Evolutionary conservation across 2,888 invertebrate species (phyloP).

Genomic region (Calameuta pallipes): DNA sequence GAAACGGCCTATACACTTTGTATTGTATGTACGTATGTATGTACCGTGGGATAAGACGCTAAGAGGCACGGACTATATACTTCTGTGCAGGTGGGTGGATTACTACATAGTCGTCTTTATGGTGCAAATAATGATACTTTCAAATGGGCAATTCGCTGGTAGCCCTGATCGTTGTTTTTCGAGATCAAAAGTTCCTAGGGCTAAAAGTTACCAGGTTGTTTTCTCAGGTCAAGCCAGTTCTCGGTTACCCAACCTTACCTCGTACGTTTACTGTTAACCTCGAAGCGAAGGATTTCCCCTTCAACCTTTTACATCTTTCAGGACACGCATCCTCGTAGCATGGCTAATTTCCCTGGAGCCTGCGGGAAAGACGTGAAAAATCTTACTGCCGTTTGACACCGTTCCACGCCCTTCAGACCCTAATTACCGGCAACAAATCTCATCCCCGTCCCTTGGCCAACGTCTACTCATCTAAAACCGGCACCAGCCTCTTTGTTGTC

Average conservation of each 20-base stretch:
- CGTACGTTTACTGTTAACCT: not conserved
- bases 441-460: not conserved
- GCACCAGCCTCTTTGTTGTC: not conserved
- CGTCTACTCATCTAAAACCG: not conserved
- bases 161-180: not conserved
- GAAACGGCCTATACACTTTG: not conserved
- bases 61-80: not conserved
- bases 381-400: conserved; percentile 18
- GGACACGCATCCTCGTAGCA: conserved; percentile 8
- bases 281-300: not conserved
- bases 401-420: conserved; percentile 14
- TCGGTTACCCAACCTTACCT: not conserved
- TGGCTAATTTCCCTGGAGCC: conserved; percentile 17
- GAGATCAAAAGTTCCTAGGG: not conserved
- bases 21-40: not conserved
- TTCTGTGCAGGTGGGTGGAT: not conserved
- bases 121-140: not conserved
- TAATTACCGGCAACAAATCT: conserved; percentile 25
- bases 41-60: not conserved
- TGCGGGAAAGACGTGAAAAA: conserved; percentile 19
- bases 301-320: conserved; percentile 3
- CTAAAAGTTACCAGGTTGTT: not conserved
- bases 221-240: not conserved
- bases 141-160: not conserved
- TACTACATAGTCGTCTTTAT: not conserved